Conservation (phyloP, 2,797 vertebrate species). For the Girardinus metallicus region DNA sequence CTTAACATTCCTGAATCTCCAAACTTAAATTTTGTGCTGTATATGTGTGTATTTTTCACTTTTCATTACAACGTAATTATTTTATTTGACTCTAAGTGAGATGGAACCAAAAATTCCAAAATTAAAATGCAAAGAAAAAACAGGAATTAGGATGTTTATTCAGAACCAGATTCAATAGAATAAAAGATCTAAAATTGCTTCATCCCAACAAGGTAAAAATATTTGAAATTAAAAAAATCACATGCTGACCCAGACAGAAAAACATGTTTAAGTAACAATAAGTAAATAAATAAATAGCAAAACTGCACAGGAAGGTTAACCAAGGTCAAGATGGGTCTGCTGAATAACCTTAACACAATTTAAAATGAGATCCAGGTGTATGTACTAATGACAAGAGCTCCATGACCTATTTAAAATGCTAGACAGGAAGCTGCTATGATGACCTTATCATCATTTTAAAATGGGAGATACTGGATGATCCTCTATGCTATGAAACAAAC, state of each 20-base stretch:
- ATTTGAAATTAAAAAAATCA: not conserved
- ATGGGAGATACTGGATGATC: not conserved
- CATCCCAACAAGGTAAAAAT: not conserved
- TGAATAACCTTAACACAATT: not conserved
- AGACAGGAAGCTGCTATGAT: not conserved
- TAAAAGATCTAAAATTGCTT: not conserved
- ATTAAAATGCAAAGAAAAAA: not conserved
- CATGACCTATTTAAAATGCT: not conserved
- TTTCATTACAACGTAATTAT: not conserved
- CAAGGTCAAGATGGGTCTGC: not conserved
- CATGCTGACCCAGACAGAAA: not conserved
- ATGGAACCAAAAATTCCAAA: not conserved
- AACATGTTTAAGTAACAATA: not conserved
- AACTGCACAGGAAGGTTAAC: not conserved
- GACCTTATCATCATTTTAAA: not conserved
- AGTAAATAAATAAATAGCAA: not conserved
- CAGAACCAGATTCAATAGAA: not conserved
- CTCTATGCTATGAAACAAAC: not conserved
- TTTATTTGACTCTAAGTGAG: not conserved
- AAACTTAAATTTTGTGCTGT: not conserved
- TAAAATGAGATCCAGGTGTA: not conserved
- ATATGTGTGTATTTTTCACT: not conserved
- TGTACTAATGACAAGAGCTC: not conserved
- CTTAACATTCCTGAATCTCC: not conserved
- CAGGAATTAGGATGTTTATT: not conserved